These are phyloP conservation scores for Microtus ochrogaster DNA, from an alignment of 2,113 vertebrate species.

Conservation along the genomic window DNA sequence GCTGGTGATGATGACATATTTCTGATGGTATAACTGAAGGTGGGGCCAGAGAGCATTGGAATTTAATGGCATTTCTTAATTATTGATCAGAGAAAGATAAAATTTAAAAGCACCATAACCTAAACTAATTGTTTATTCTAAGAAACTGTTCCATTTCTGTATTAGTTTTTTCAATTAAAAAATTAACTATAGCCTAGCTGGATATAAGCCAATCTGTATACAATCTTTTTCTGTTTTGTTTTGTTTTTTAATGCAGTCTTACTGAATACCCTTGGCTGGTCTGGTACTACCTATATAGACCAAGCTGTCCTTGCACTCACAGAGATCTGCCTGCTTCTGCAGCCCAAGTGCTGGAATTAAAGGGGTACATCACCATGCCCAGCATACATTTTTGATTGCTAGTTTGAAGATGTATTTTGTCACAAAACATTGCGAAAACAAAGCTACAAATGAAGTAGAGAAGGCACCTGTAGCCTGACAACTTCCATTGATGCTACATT, in stretches of 20 bases:
- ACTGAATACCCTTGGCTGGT: neutral
- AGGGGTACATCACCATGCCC: neutral
- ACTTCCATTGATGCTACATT: neutral
- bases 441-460: neutral
- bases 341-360: neutral
- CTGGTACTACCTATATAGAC: neutral
- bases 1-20: neutral
- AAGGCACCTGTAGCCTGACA: neutral
- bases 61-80: neutral
- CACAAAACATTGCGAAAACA: conserved; percentile 5
- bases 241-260: neutral
- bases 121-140: conserved; percentile 36
- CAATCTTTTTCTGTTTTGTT: neutral
- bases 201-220: neutral
- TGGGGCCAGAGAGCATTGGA: neutral
- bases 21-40: rapidly evolving
- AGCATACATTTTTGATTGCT: neutral
- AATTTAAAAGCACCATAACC: neutral
- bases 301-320: neutral
- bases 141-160: neutral
- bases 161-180: neutral
- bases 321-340: neutral
- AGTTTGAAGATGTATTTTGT: conserved; percentile 1
- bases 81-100: neutral
- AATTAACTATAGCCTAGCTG: neutral